Percentiles rank a stretch among this genome's conserved stretches.
Evolutionary conservation across 2,888 invertebrate species (phyloP).

Genomic region (Magallana nippona): DNA sequence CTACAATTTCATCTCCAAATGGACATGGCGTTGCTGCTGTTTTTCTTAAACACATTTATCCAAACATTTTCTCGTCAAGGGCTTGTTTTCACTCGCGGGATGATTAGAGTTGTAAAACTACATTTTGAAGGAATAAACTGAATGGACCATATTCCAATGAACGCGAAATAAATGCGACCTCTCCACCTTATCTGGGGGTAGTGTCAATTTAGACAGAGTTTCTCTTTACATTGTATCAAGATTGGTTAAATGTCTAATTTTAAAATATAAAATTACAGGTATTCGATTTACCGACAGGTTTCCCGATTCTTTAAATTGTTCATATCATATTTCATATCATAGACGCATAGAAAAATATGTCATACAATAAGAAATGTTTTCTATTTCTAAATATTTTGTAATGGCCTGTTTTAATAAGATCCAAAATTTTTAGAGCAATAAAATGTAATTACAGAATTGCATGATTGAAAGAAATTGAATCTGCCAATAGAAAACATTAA

Average conservation of each 20-base stretch:
- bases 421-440: neutral
- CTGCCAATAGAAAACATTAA: slow-evolving; percentile 33
- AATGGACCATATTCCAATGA: neutral
- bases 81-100: neutral
- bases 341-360: too few species aligned
- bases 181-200: neutral
- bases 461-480: slow-evolving; percentile 32
- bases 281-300: too few species aligned
- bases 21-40: neutral
- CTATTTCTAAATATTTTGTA: too few species aligned
- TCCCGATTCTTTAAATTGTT: too few species aligned
- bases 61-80: slow-evolving; percentile 5
- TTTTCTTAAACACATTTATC: slow-evolving; percentile 18
- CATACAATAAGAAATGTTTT: too few species aligned
- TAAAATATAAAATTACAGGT: too few species aligned
- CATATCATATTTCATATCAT: too few species aligned
- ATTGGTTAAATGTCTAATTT: too few species aligned
- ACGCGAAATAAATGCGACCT: neutral
- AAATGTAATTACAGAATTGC: slow-evolving; percentile 25
- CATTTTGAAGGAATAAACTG: neutral
- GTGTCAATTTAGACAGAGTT: too few species aligned
- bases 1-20: neutral
- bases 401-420: neutral
- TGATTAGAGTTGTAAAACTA: slow-evolving; percentile 26
- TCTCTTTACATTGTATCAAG: too few species aligned